Conservation (phyloP, 2,888 invertebrate genomes). For the Nezara viridula region DNA sequence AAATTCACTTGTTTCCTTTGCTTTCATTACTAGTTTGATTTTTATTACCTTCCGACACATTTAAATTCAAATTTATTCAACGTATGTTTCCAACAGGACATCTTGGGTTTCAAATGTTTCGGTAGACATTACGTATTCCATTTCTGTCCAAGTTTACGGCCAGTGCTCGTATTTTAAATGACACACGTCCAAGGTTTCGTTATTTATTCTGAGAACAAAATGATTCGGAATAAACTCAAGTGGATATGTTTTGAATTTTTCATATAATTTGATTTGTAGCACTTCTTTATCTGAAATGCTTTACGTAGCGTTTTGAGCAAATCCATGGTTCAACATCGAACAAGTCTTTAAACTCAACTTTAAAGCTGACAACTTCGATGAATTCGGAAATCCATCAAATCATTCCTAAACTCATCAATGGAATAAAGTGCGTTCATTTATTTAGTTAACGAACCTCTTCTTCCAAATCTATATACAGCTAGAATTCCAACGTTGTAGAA, state of each 20-base stretch:
- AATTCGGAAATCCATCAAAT: no score
- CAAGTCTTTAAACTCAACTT: no score
- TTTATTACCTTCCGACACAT: background rate
- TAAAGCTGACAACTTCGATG: no score
- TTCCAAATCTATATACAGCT: no score
- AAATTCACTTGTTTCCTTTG: background rate
- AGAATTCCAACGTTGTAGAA: no score
- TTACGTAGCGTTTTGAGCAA: background rate
- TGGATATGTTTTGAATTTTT: slow-evolving; percentile 13
- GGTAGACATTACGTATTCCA: background rate
- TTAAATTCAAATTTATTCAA: background rate
- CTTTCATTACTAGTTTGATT: background rate
- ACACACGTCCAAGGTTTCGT: background rate
- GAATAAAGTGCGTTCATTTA: no score
- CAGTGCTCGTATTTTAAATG: background rate
- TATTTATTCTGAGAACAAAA: slow-evolving; percentile 6
- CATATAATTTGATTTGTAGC: background rate
- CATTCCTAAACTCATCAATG: no score
- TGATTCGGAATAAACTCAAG: background rate
- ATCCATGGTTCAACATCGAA: no score
- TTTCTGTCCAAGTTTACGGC: background rate
- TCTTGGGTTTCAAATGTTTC: background rate
- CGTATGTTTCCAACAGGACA: background rate
- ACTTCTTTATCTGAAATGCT: background rate
- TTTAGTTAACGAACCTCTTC: no score